Percentiles rank a stretch among this genome's conserved stretches.
These are phyloP conservation scores for Penaeus indicus DNA, from an alignment of 1,140 invertebrate genomes.

Conservation along the genomic window DNA sequence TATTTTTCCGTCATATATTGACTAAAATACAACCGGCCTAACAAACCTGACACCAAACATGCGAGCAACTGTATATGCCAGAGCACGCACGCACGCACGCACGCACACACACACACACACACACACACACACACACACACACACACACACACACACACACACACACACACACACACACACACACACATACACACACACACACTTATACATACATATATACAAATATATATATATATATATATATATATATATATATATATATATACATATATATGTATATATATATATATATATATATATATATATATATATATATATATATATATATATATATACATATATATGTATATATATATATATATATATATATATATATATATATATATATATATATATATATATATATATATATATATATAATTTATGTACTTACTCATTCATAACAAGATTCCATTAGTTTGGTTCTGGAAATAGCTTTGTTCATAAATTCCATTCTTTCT, in stretches of 20 bases:
- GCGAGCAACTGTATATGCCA: too few species aligned
- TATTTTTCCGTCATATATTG: too few species aligned
- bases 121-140: too few species aligned
- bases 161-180: too few species aligned
- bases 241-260: not conserved
- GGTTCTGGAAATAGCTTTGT: not conserved
- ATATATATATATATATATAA: not conserved
- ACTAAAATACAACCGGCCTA: too few species aligned
- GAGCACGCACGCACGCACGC: too few species aligned
- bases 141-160: too few species aligned
- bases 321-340: not conserved
- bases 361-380: not conserved
- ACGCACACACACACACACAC: too few species aligned
- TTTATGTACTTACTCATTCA: not conserved
- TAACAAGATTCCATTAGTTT: not conserved
- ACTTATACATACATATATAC: too few species aligned
- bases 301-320: not conserved
- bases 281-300: slow-evolving; percentile 5
- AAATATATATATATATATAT: not conserved
- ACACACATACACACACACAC: too few species aligned
- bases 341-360: not conserved
- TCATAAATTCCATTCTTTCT: not conserved
- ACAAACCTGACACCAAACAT: too few species aligned
- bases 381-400: slow-evolving; percentile 1
- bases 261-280: not conserved